Conservation (phyloP, 2,797 vertebrate genomes). For the Argentina silus region DNA sequence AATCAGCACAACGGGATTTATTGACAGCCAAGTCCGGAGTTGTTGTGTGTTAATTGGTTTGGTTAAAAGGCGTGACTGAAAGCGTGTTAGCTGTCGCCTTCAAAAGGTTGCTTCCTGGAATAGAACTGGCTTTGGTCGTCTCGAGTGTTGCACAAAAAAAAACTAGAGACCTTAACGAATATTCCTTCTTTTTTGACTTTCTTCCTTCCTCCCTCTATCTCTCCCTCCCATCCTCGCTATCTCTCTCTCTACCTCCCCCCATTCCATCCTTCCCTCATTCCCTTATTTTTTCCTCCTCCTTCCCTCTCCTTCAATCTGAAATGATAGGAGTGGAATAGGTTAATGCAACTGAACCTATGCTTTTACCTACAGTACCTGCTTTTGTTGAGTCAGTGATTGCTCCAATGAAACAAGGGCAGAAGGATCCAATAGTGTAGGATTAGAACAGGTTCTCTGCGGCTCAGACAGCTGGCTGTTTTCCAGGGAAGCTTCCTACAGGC, state of each 20-base stretch:
- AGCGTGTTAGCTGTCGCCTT: conserved; percentile 34
- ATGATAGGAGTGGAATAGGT: too few species aligned
- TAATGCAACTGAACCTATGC: too few species aligned
- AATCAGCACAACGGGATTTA: conserved; percentile 76
- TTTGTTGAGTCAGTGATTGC: background rate
- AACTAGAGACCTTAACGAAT: background rate
- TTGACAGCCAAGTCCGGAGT: conserved; percentile 57
- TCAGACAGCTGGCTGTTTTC: background rate
- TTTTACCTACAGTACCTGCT: too few species aligned
- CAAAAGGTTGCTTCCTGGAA: background rate
- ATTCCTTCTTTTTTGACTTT: too few species aligned
- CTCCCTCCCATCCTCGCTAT: too few species aligned
- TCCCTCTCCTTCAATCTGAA: too few species aligned
- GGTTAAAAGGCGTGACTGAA: conserved; percentile 72
- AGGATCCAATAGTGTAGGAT: background rate
- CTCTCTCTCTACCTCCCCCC: too few species aligned
- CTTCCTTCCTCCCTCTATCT: too few species aligned
- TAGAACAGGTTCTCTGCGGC: background rate
- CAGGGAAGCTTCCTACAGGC: background rate
- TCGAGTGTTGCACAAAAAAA: background rate
- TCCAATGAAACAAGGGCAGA: background rate
- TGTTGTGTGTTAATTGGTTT: conserved; percentile 75
- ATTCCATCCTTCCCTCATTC: too few species aligned
- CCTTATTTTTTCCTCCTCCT: too few species aligned
- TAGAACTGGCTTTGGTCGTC: background rate